A percentile compares a stretch with the other conserved stretches of the same genome.
These are phyloP conservation scores for Pinna nobilis DNA, from an alignment of 1,140 invertebrate genomes.

Conservation along the genomic window DNA sequence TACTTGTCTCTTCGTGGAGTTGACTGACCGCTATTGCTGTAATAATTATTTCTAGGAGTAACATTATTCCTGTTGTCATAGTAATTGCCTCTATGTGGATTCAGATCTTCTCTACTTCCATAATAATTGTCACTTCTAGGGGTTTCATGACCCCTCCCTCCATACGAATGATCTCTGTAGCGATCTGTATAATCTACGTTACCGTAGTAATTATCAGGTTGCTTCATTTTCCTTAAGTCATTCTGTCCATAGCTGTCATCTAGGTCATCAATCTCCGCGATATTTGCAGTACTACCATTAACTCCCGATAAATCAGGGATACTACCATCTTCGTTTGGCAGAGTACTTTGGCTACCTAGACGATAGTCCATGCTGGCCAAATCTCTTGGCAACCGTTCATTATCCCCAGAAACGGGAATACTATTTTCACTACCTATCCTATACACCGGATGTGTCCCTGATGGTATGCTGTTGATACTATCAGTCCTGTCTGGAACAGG, in stretches of 20 bases:
- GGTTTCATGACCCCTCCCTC: background rate
- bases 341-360: conserved; percentile 3
- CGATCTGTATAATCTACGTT: too few species aligned
- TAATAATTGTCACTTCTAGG: background rate
- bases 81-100: background rate
- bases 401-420: conserved; percentile 1
- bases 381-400: conserved; percentile 3
- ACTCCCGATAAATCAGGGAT: conserved; percentile 7
- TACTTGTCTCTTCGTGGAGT: background rate
- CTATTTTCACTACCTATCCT: background rate
- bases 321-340: conserved; percentile 8
- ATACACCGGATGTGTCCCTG: conserved; percentile 13
- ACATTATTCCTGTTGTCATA: background rate
- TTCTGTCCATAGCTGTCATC: background rate
- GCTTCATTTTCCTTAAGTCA: too few species aligned
- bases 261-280: background rate
- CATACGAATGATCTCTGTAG: background rate
- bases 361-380: conserved; percentile 10
- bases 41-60: background rate
- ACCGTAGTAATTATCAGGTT: too few species aligned
- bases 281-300: background rate
- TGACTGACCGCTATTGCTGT: background rate
- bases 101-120: background rate
- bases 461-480: background rate
- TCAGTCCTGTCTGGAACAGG: background rate